Base-by-base conservation (phyloP, 2,888 invertebrate species). In the Tinea pellionella region DNA sequence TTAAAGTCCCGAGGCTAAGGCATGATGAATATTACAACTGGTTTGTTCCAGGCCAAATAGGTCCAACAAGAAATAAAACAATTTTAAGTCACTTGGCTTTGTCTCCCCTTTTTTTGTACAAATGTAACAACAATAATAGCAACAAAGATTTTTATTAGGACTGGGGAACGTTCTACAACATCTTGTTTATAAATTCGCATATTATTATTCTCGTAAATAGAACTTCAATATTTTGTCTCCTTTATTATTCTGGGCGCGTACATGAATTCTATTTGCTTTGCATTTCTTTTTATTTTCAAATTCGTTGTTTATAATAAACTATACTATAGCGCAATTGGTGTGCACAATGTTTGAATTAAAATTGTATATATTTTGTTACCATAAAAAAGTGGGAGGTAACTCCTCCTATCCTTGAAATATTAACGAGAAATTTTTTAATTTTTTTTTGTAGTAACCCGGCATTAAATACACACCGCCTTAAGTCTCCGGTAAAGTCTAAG, bases 21-120 rank as follows among this genome's bases (percentile, higher is more conserved):
- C 70, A 80, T 82, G 78, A 82, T 82, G 78, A 79, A 83, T 82
- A 81, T 81, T 79, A 74, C 78, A 82, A 74, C 72, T 75, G 67
- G 75, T 73, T 69, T 66, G 70, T 66, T 67, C 67, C 66, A 65
- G 65, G 79, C 79, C 77, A 80, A 82, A 77, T 76, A 72, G 66
- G 66, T 64, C 65, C 65, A 64, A 65, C 64, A 70, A 66, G 61
- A 68, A 73, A 72, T 70, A 69, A 71, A 70, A 70, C 70, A 69
- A 71, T 71, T 68, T 53, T 8, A 19, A 53, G 19, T 53, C 19
- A 19, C 8, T 53, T 53, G 53, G 47, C 24, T 53, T 53, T 24
- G 19, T 53, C 24, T 53, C 18, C 53, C n/a, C 16, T 24, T 47
- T 47, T 47, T 16, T 47, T 16, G 15, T 47, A 47, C 15, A 47